Evolutionary conservation across 2,113 vertebrate species (phyloP), one percentile per base, ranked within the genome.

Genomic region (Etia nguti): DNA sequence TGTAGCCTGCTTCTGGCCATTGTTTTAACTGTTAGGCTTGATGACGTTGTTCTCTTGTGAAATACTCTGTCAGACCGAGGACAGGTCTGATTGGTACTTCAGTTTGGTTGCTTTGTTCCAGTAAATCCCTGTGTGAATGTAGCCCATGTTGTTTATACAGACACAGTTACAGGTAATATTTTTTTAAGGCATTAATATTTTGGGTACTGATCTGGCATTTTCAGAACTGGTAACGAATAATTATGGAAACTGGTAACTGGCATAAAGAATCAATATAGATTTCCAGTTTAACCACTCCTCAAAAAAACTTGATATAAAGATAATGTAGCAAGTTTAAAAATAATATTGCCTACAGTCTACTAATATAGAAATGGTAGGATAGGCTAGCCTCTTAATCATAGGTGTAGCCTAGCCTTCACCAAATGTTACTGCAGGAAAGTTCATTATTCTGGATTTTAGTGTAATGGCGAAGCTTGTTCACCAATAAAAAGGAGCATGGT

Each of bases 401-500:
- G 15, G 4, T 18, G 24, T 6, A 75, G 24, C 6, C 43, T 24
- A 48, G 24, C 70, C 15, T 48, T 48, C 65, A 70, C 7, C 20
- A 41, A 22, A 13, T 68, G 62, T 68, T 68, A 38, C 34, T 68
- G 60, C 62, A 29, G 9, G 2, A 73, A 0, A 29, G 68, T 75
- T 75, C 24, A 3, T 75, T 48, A 48, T 75, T 48, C 22, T 46
- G 68, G 22, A 48, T 46, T 73, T 73, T 9, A 46, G 41, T 46
- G 41, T 29, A 29, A 73, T 9, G 9, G 22, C 41, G 22, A 48
- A 73, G 15, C 15, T 48, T 13, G 36, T 22, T 73, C 22, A 6
- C 31, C 31, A 65, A 36, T 1, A 12, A 65, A 0, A 46, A 9
- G 22, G 41, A 10, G 41, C 1, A 0, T 6, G 9, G 41, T 18